A percentile compares a stretch with the other conserved stretches of the same genome.
Evolutionary conservation across 1,140 invertebrate genomes (phyloP).

Genomic region (Drosophila truncata): DNA sequence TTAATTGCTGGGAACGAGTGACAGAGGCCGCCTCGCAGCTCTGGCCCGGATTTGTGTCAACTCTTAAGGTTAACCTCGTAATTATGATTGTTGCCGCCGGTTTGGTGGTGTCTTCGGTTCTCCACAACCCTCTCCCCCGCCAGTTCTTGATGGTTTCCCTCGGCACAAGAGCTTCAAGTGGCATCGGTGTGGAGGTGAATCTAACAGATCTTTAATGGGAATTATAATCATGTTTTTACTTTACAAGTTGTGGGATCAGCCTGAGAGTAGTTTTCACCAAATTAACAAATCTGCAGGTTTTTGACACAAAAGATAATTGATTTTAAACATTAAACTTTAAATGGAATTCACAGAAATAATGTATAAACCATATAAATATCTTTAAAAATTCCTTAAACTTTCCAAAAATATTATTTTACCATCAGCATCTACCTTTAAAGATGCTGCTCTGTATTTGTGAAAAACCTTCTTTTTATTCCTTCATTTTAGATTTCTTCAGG

Average conservation of each 20-base stretch:
- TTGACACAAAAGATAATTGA: neutral
- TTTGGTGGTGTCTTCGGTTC: slow-evolving; percentile 48
- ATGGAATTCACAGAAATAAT: neutral
- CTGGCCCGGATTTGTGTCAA: slow-evolving; percentile 78
- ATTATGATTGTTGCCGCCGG: slow-evolving; percentile 69
- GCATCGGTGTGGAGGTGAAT: slow-evolving; percentile 13
- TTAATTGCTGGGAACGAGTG: slow-evolving; percentile 82
- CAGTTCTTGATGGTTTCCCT: slow-evolving; percentile 34
- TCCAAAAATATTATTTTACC: neutral
- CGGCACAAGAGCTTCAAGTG: slow-evolving; percentile 8
- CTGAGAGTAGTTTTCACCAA: slow-evolving; percentile 6
- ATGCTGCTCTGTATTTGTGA: neutral
- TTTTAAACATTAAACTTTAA: neutral
- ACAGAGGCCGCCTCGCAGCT: slow-evolving; percentile 52
- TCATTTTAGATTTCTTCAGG: slow-evolving; percentile 9
- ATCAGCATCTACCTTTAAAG: neutral
- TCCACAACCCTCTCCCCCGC: slow-evolving; percentile 16
- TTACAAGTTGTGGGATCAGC: neutral
- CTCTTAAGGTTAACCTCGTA: slow-evolving; percentile 83
- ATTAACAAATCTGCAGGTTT: slow-evolving; percentile 3
- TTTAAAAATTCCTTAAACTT: neutral
- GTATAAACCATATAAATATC: no score
- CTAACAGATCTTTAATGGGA: slow-evolving; percentile 18
- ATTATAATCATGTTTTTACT: slow-evolving; percentile 1
- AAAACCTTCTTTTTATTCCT: slow-evolving; percentile 33